Conservation (phyloP, 2,797 vertebrate species). For the Sebastes melanostomus region DNA sequence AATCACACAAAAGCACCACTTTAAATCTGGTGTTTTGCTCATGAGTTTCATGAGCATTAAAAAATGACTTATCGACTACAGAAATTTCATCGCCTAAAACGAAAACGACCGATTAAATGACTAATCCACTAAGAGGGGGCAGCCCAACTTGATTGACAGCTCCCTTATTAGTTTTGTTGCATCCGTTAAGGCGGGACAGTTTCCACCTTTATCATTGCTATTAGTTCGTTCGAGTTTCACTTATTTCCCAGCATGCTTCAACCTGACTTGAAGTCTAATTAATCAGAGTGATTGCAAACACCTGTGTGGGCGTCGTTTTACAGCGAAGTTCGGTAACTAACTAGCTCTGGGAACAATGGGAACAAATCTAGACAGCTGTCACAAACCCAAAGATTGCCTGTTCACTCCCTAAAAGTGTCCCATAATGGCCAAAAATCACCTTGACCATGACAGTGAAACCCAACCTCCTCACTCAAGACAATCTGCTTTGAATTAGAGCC, state of each 20-base stretch:
- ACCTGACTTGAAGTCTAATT: background rate
- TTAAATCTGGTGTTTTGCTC: too few relatives aligned
- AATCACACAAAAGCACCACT: too few relatives aligned
- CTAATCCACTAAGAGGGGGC: too few relatives aligned
- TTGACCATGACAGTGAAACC: background rate
- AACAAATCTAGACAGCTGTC: background rate
- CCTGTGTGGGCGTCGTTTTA: background rate
- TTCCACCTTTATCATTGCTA: background rate
- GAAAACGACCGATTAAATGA: too few relatives aligned
- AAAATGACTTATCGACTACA: too few relatives aligned
- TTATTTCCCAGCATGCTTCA: background rate
- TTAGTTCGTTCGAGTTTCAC: background rate
- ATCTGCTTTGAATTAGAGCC: background rate
- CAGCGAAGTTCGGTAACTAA: background rate
- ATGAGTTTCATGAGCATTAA: too few relatives aligned
- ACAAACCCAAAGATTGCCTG: background rate
- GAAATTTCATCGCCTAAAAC: too few relatives aligned
- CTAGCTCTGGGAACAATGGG: background rate
- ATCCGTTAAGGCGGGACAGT: background rate
- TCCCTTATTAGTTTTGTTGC: background rate
- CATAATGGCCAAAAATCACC: background rate
- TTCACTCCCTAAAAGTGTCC: background rate
- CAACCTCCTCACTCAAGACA: background rate
- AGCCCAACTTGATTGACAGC: background rate
- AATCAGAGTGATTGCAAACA: background rate